Evolutionary conservation across 1,140 invertebrate species (phyloP), one percentile per base, ranked within the genome.

Genomic region (Belonocnema kinseyi): DNA sequence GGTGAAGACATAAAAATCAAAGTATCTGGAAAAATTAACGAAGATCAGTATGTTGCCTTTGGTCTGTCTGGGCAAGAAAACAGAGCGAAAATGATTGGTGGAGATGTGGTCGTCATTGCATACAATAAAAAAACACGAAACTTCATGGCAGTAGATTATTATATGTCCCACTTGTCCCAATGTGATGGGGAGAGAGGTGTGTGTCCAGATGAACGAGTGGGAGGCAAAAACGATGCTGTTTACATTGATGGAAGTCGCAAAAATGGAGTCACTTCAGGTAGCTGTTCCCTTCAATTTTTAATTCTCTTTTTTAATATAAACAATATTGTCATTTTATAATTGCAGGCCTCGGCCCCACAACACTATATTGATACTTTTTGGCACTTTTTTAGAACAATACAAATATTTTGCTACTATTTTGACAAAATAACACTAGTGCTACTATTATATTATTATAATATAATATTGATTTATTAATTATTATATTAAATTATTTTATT

Each of bases 21-120:
- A 13, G 88, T 98, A 13, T 94, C 96, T 1, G 96, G 94, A 0
- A 93, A 94, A 46, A 96, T 98, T 50, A 91, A 93, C 13, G 95
- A 96, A 77, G 95, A 97, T 85, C 96, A 98, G 87, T 98, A 97
- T 85, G 95, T 98, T 88, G 95, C 96, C 1, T 97, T 98, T 78
- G 97, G 97, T 0, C 90, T 97, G 2, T 97, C 96, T 4, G 97
- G 96, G 0, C 93, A 93, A 50, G 93, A 95, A 77, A 95, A 94
- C 6, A 92, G 92, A 14, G 85, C 95, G 0, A 92, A 94, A 87
- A 96, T 96, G 95, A 87, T 97, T 21, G 96, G 96, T 10, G 95
- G 95, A 1, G 97, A 98, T 86, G 95, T 98, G 0, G 95, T 96
- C 0, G 95, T 98, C 0, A 94, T 95, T 4, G 97, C 95, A 77